Percentiles rank a stretch among this genome's conserved stretches.
Conservation (phyloP, 2,888 invertebrate genomes). For the Augochlorella aurata region DNA sequence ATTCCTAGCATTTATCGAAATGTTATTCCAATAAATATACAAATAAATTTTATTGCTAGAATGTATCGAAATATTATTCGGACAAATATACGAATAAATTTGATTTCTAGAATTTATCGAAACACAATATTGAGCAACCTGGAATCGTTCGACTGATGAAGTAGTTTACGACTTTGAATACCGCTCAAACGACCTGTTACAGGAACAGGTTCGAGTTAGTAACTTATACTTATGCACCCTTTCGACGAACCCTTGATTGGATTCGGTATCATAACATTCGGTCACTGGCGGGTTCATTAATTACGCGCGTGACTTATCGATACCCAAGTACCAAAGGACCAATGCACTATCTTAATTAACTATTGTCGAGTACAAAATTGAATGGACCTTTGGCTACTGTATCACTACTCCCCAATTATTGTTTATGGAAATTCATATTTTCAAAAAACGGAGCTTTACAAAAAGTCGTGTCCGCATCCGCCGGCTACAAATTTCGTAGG, state of each 20-base stretch:
- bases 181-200: background rate
- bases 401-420: background rate
- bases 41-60: too few relatives aligned
- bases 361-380: background rate
- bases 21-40: too few relatives aligned
- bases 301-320: background rate
- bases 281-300: background rate
- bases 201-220: slow-evolving; percentile 12
- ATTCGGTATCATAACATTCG: background rate
- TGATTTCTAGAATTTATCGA: too few relatives aligned
- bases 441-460: background rate
- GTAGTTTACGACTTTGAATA: slow-evolving; percentile 24
- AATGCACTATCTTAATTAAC: background rate
- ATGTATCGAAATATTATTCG: too few relatives aligned
- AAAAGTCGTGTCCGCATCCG: too few relatives aligned
- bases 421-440: background rate
- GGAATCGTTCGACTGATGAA: slow-evolving; percentile 32
- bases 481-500: too few relatives aligned
- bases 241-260: background rate
- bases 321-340: background rate
- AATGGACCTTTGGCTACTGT: background rate
- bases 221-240: background rate
- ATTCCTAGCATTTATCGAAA: too few relatives aligned
- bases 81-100: too few relatives aligned
- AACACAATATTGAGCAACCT: too few relatives aligned